Evolutionary conservation across 2,797 vertebrate genomes (phyloP).

Genomic region (Menidia menidia): DNA sequence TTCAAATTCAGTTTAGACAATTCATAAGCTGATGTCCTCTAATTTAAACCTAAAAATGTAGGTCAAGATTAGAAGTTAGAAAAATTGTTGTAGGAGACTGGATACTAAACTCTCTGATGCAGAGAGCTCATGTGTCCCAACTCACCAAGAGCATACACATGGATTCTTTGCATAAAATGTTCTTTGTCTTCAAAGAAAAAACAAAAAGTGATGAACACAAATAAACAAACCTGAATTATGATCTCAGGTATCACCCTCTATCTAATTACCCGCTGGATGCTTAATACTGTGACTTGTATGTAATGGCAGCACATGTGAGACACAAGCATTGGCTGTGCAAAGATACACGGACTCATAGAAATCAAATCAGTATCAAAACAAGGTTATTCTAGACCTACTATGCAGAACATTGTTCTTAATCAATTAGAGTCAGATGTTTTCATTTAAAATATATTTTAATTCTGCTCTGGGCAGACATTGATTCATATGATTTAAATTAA

Average conservation of each 20-base stretch:
- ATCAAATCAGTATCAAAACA: constrained; percentile 72
- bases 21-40: background rate
- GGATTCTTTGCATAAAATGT: background rate
- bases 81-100: background rate
- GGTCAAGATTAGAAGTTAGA: background rate
- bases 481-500: constrained; percentile 88
- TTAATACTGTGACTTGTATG: background rate
- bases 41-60: background rate
- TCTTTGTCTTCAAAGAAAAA: background rate
- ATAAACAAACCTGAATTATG: background rate
- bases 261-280: background rate
- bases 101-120: background rate
- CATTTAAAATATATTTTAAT: constrained; percentile 80
- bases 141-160: background rate
- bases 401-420: constrained; percentile 80
- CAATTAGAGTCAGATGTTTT: constrained; percentile 87
- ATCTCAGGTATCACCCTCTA: too few relatives aligned
- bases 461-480: constrained; percentile 70
- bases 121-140: background rate
- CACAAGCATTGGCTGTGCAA: constrained; percentile 18
- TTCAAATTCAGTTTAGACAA: background rate
- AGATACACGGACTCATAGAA: constrained; percentile 50
- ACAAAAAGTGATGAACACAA: background rate
- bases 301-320: constrained; percentile 11
- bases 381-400: constrained; percentile 78